A percentile compares a stretch with the other conserved stretches of the same genome.
These are phyloP conservation scores for Elachura formosa DNA, from an alignment of 2,113 vertebrate species.

Conservation along the genomic window DNA sequence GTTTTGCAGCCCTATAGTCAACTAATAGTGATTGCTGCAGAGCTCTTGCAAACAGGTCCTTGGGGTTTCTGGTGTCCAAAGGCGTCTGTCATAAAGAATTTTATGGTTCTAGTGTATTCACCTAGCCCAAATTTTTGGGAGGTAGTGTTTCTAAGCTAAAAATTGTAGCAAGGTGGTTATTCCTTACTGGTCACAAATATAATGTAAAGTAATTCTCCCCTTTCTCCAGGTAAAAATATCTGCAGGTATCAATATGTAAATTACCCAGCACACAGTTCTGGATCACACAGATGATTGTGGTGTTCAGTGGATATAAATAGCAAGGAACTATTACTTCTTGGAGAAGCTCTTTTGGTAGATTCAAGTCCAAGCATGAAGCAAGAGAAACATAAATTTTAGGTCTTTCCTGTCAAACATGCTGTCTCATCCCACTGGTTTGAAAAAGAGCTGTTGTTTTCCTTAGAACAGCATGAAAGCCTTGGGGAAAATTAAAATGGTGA, in stretches of 20 bases:
- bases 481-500: background rate
- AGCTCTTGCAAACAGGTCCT: background rate
- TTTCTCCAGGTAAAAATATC: background rate
- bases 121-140: background rate
- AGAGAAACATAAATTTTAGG: constrained; percentile 63
- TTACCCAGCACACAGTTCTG: background rate
- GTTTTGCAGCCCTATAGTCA: background rate
- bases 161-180: background rate
- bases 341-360: constrained; percentile 33
- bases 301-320: constrained; percentile 49
- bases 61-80: background rate
- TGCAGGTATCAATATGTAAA: background rate
- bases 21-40: background rate
- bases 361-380: constrained; percentile 65
- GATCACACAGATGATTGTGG: constrained; percentile 11
- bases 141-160: background rate
- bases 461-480: constrained; percentile 14
- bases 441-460: constrained; percentile 37
- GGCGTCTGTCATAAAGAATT: background rate
- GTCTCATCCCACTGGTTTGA: constrained; percentile 62
- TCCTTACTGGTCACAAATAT: background rate
- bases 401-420: constrained; percentile 43
- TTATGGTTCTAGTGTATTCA: background rate
- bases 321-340: constrained; percentile 3
- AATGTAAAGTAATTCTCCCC: background rate